phyloP scores from a whole-genome alignment of 35 echinoderm and acorn worm genomes.

The Anneissia japonica region DNA sequence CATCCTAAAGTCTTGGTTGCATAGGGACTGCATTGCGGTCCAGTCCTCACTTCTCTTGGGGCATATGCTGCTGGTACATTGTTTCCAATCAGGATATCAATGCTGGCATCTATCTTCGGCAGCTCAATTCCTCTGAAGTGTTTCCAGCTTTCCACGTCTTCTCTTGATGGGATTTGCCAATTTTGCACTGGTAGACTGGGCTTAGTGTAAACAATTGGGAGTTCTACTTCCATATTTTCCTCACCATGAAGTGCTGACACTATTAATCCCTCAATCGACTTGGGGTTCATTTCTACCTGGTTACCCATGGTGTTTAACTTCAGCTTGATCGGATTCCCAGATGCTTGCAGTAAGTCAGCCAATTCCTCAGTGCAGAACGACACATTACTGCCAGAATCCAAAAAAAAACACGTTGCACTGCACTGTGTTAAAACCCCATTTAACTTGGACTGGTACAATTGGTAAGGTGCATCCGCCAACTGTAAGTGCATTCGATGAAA shows the following conservation, averaged over 20 bases:
- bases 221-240: background rate
- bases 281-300: too few relatives aligned
- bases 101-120: constrained; percentile 17
- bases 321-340: too few relatives aligned
- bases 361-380: background rate
- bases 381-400: background rate
- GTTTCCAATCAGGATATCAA: constrained; percentile 56
- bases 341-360: too few relatives aligned
- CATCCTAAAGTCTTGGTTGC: constrained; percentile 46
- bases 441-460: background rate
- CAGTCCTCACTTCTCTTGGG: constrained; percentile 32
- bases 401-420: background rate
- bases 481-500: background rate
- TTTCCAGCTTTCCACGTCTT: constrained; percentile 31
- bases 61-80: constrained; percentile 51
- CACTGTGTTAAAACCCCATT: background rate
- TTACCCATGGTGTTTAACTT: too few relatives aligned
- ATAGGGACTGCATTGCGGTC: constrained; percentile 27
- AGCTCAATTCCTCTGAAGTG: constrained; percentile 20
- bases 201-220: constrained; percentile 10
- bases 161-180: constrained; percentile 15
- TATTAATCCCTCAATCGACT: too few relatives aligned
- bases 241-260: too few relatives aligned
- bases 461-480: background rate
- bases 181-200: constrained; percentile 9